Evolutionary conservation across 2,113 vertebrate species (phyloP).

Genomic region (cat (Felis catus)): F.catus_Fca126_mat1.0 CM031415.1:63545501-63546000

Average conservation of each 20-base stretch:
- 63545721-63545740: neutral
- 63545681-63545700: neutral
- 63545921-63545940: neutral
- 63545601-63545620: neutral
- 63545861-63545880: neutral
- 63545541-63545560: neutral
- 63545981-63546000: neutral
- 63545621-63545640: neutral
- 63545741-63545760: neutral
- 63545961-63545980: neutral
- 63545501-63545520: conserved; percentile 21
- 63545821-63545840: neutral
- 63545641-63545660: neutral
- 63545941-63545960: neutral
- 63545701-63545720: neutral
- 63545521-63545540: neutral
- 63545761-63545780: conserved; percentile 22
- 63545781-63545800: neutral
- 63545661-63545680: neutral
- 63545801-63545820: neutral
- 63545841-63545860: neutral
- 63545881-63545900: neutral
- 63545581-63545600: neutral
- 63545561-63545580: neutral
- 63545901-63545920: neutral